Base-by-base conservation (phyloP, 2,888 invertebrate species). In the Acronicta psi region DNA sequence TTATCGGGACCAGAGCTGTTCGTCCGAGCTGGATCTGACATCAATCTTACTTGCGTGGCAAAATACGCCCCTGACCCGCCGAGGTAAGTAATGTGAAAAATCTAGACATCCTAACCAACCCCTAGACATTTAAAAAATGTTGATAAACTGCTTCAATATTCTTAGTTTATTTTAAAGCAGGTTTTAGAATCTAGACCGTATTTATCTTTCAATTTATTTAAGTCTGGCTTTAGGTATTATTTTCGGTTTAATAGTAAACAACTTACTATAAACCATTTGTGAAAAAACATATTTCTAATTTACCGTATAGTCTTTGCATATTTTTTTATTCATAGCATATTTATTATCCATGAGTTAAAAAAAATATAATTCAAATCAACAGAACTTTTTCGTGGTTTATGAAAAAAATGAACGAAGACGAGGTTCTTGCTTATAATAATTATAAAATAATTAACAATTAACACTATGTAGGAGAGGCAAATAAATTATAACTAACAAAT, bases 21-120 rank as follows among this genome's bases (percentile, higher is more conserved):
- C 94, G 97, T 98, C 88, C 96, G 97, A 87, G 97, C 97, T 83
- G 98, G 98, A 78, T 98, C 97, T 85, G 98, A 98, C 95, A 98
- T 98, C 93, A 98, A 98, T 95, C 95, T 98, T 90, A 98, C 98
- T 82, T 98, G 98, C 93, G 95, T 97, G 84, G 97, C 97, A 66
- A 95, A 97, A 80, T 96, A 98, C 93, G 97, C 97, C 64, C 97
- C 97, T 31, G 97, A 97, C 84, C 97, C 97, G 43, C 97, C 97
- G 63, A 96, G 96, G 93, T 97, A 95, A 94, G 96, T 75, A 75
- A 77, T 70, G 67, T 58, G 56, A 60, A 56, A 55, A 59, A 69
- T 56, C 65, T 62, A 62, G 52, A 58, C 43, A 17, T 61, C 42
- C 43, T 46, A 55, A 55, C 44, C 37, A 45, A 41, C 43, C 41